Evolutionary conservation across 1,140 invertebrate species (phyloP).

Genomic region (Rhopalosiphum padi): DNA sequence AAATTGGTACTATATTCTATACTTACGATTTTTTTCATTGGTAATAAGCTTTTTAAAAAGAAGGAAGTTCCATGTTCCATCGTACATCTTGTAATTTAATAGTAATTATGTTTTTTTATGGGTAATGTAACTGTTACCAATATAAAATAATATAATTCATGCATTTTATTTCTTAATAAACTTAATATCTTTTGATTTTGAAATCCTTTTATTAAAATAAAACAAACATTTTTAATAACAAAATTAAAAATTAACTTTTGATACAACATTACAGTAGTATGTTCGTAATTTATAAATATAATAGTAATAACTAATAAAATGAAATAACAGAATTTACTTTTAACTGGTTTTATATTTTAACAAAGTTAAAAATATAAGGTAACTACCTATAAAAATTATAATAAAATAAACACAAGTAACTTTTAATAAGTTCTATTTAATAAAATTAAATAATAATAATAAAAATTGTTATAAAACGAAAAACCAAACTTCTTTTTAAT

Average conservation of each 20-base stretch:
- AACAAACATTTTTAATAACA: background rate
- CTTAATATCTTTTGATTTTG: background rate
- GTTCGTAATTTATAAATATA: no score
- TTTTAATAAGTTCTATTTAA: no score
- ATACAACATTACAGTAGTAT: no score
- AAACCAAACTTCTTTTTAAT: no score
- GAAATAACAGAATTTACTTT: no score
- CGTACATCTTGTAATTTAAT: background rate
- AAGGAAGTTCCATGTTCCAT: background rate
- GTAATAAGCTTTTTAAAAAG: constrained; percentile 1
- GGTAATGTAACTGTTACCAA: background rate
- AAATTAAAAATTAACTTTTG: no score
- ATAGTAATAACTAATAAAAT: no score
- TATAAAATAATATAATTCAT: constrained; percentile 10
- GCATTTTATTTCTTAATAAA: constrained; percentile 15
- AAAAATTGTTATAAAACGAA: no score
- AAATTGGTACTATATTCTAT: background rate
- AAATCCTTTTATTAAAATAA: constrained; percentile 26
- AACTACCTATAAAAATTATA: background rate
- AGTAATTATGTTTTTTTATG: background rate
- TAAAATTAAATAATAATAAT: no score
- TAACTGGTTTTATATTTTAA: constrained; percentile 33
- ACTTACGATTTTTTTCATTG: background rate
- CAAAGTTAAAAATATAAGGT: constrained; percentile 1
- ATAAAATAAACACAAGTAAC: constrained; percentile 5